Base-by-base conservation (phyloP, 64 coral and sea anemone genomes). In the Pachyseris speciosa region DNA sequence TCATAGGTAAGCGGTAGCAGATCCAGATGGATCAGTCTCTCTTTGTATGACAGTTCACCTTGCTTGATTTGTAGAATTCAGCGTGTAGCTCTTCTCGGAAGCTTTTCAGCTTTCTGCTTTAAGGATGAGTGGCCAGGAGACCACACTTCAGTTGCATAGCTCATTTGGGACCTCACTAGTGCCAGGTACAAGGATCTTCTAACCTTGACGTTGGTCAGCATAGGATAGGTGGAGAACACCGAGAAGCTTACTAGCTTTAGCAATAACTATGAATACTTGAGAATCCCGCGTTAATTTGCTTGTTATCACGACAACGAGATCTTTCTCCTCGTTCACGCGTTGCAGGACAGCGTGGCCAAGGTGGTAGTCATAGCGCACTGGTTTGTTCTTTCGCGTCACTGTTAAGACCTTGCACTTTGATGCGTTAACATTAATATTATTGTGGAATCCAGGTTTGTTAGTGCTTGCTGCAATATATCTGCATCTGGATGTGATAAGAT, bases 101-200 rank as follows among this genome's bases (percentile, higher is more conserved):
- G 17, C 15, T 16, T 76, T 44, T 47, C 73, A 76, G 48, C 73
- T 42, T 76, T 76, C 48, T 76, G 39, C 39, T 76, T 40, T 76
- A 76, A 17, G 22, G 73, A 47, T 43, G 34, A 76, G 73, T 42
- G 73, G 39, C 73, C 47, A 10, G 73, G 19, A 42, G 73, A 76
- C 73, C 73, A 76, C 39, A 76, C 34, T 48, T 76, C 73, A 50
- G 73, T 76, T 43, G 73, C 73, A 76, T 76, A 76, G 73, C 73
- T 17, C 39, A 76, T 76, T 44, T 76, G 73, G 25, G 73, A 76
- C 37, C 47, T 41, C 26, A 49, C 43, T 29, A 76, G 73, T 43
- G 22, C 36, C 40, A 76, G 73, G 37, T 76, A 76, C 48, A 76
- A 45, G 25, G 75, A 32, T 79, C 75, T 79, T 47, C 75, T 79